Evolutionary conservation across 1,140 invertebrate species (phyloP).

Genomic region (Tetramorium alpestre): DNA sequence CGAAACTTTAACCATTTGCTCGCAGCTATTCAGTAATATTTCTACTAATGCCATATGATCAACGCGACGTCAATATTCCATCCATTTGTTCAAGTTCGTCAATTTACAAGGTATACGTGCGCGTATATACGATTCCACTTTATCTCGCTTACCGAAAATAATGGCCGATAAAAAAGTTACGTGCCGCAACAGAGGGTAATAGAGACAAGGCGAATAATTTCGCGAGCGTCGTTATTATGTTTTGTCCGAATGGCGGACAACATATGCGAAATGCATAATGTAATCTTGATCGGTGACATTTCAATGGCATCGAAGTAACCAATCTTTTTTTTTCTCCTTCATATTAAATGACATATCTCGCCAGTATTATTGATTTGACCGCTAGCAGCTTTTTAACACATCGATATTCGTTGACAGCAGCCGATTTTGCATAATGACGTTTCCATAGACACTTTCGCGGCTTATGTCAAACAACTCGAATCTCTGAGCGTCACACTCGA

Average conservation of each 20-base stretch:
- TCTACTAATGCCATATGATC: slow-evolving; percentile 19
- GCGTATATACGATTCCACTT: not conserved
- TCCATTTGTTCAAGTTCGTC: slow-evolving; percentile 1
- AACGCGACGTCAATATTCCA: slow-evolving; percentile 26
- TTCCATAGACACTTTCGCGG: not conserved
- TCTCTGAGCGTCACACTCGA: not conserved
- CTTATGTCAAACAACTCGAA: not conserved
- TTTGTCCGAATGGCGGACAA: not conserved
- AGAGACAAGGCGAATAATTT: slow-evolving; percentile 18
- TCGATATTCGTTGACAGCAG: not conserved
- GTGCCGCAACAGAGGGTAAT: slow-evolving; percentile 14
- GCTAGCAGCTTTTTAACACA: not conserved
- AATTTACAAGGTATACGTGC: slow-evolving; percentile 51
- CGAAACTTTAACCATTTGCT: slow-evolving; percentile 8
- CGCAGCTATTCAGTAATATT: not conserved
- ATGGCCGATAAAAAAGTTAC: slow-evolving; percentile 48
- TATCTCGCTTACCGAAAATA: slow-evolving; percentile 29
- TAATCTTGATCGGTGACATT: not conserved
- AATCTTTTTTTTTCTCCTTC: not conserved
- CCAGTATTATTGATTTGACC: not conserved
- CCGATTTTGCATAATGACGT: slow-evolving; percentile 35
- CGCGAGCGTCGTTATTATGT: not conserved
- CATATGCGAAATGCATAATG: slow-evolving; percentile 3
- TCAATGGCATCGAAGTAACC: not conserved
- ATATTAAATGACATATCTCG: not conserved